These are phyloP conservation scores for Drosophila parthenogenetica DNA, from an alignment of 2,888 invertebrate species.

Conservation along the genomic window DNA sequence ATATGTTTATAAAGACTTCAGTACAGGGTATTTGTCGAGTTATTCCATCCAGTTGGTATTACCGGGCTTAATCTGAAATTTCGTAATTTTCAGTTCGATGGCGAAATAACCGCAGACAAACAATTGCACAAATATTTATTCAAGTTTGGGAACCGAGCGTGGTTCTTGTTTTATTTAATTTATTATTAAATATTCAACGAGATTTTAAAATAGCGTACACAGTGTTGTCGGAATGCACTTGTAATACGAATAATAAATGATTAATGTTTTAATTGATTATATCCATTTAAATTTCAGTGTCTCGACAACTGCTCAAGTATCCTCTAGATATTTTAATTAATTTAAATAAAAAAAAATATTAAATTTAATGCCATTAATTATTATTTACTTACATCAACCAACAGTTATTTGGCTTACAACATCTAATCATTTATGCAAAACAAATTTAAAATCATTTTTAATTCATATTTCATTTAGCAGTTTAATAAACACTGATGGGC, in stretches of 20 bases:
- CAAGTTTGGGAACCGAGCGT: conserved; percentile 33
- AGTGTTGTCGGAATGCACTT: conserved; percentile 28
- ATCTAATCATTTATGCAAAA: neutral
- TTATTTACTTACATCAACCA: neutral
- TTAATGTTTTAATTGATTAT: conserved; percentile 57
- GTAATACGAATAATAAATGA: conserved; percentile 62
- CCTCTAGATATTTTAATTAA: conserved; percentile 13
- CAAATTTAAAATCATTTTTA: conserved; percentile 20
- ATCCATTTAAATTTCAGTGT: conserved; percentile 44
- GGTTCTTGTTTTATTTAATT: conserved; percentile 56
- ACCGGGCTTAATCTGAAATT: conserved; percentile 6
- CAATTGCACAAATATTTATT: conserved; percentile 67
- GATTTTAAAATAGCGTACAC: conserved; percentile 29
- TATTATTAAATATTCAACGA: conserved; percentile 54
- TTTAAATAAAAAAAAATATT: neutral
- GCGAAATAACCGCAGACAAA: conserved; percentile 61
- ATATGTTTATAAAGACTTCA: neutral
- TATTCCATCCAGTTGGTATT: neutral
- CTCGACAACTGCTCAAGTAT: conserved; percentile 20
- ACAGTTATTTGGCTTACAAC: neutral
- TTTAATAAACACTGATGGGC: conserved; percentile 31
- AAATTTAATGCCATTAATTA: neutral
- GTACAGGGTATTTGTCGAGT: neutral
- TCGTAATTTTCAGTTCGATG: conserved; percentile 37
- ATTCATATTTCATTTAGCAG: conserved; percentile 28